Evolutionary conservation across 2,113 vertebrate species (phyloP).

Genomic region (Gobio gobio): DNA sequence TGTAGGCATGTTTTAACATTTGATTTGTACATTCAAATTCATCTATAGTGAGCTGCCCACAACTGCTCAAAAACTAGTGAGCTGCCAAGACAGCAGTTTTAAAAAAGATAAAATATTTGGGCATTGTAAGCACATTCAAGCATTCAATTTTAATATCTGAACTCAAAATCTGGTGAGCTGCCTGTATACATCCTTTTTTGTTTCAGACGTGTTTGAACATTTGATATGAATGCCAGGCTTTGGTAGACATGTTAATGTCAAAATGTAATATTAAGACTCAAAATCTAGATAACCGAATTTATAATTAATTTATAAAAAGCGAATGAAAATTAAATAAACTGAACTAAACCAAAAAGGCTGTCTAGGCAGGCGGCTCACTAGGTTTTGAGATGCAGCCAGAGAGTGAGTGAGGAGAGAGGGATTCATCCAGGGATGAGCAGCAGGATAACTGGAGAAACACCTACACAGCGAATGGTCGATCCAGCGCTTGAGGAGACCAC

Average conservation of each 20-base stretch:
- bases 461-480: slow-evolving; percentile 38
- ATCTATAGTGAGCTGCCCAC: neutral
- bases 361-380: slow-evolving; percentile 4
- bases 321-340: neutral
- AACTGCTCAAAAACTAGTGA: neutral
- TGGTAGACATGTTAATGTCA: neutral
- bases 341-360: neutral
- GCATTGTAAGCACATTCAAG: too few species aligned
- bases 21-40: neutral
- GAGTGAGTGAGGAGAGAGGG: neutral
- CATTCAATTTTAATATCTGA: too few species aligned
- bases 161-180: too few species aligned
- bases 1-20: neutral
- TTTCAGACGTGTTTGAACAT: neutral
- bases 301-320: too few species aligned
- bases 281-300: neutral
- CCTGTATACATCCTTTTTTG: neutral
- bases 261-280: neutral
- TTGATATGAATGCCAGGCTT: too few species aligned
- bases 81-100: neutral
- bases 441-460: slow-evolving; percentile 39
- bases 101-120: too few species aligned
- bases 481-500: slow-evolving; percentile 19
- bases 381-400: slow-evolving; percentile 4
- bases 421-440: slow-evolving; percentile 31